Evolutionary conservation across 2,113 vertebrate species (phyloP).

Genomic region (Oxyruncus cristatus): DNA sequence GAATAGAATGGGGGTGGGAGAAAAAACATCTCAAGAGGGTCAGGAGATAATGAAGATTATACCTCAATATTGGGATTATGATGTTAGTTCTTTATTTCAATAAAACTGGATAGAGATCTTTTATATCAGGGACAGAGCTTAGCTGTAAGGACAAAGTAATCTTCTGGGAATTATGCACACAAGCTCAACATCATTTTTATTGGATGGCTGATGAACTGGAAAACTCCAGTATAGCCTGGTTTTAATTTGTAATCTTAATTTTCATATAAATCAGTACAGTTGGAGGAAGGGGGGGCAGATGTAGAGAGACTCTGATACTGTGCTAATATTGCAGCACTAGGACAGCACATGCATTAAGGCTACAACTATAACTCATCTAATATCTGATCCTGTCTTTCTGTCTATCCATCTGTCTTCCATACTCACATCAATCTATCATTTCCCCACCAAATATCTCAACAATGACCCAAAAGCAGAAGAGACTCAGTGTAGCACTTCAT

Average conservation of each 20-base stretch:
- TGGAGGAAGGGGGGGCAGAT: slow-evolving; percentile 56
- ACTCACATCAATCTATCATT: slow-evolving; percentile 22
- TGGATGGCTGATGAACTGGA: slow-evolving; percentile 83
- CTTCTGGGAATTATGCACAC: slow-evolving; percentile 82
- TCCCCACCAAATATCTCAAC: background rate
- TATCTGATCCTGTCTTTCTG: slow-evolving; percentile 61
- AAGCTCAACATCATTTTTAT: slow-evolving; percentile 81
- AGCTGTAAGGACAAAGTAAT: slow-evolving; percentile 84
- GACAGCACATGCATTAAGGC: slow-evolving; percentile 41
- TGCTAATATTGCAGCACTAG: slow-evolving; percentile 65
- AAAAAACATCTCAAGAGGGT: slow-evolving; percentile 73
- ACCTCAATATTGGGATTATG: slow-evolving; percentile 84
- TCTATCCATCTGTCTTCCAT: slow-evolving; percentile 72
- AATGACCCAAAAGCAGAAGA: slow-evolving; percentile 5
- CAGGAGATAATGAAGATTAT: slow-evolving; percentile 87
- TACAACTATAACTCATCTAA: slow-evolving; percentile 59
- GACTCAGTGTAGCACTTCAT: background rate
- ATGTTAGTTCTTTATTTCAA: slow-evolving; percentile 86
- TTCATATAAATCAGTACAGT: slow-evolving; percentile 82
- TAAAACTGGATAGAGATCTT: slow-evolving; percentile 87
- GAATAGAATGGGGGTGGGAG: slow-evolving; percentile 65
- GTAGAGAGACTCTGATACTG: slow-evolving; percentile 39
- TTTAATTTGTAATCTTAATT: slow-evolving; percentile 88
- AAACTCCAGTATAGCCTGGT: slow-evolving; percentile 78
- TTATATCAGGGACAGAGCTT: slow-evolving; percentile 83